Evolutionary conservation across 2,797 vertebrate species (phyloP).

Genomic region (Protosalanx chinensis): DNA sequence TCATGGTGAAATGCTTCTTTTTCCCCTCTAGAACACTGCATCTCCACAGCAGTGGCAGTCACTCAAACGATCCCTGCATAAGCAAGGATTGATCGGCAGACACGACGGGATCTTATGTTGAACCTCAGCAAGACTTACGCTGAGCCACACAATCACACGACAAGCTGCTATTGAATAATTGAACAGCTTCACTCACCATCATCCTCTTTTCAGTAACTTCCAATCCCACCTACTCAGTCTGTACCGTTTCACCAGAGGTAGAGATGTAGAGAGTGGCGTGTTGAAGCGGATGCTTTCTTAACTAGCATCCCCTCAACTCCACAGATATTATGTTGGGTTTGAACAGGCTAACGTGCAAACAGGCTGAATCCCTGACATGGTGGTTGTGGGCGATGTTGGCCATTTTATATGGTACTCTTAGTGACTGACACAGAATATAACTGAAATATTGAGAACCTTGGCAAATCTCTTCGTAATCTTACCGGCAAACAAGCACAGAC

Average conservation of each 20-base stretch:
- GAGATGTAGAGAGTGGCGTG: constrained; percentile 4
- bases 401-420: too few relatives aligned
- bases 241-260: neutral
- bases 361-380: neutral
- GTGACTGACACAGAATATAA: too few relatives aligned
- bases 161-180: constrained; percentile 25
- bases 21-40: neutral
- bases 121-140: constrained; percentile 16
- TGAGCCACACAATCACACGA: constrained; percentile 22
- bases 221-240: constrained; percentile 4
- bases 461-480: neutral
- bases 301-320: neutral
- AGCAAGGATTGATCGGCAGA: neutral
- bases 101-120: constrained; percentile 4
- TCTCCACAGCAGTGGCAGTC: neutral
- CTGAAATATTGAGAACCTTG: too few relatives aligned
- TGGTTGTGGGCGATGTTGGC: too few relatives aligned
- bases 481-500: constrained; percentile 15
- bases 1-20: neutral
- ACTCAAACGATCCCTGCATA: neutral
- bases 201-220: constrained; percentile 5
- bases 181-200: constrained; percentile 17
- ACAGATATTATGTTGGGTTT: neutral
- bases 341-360: neutral
- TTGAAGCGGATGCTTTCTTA: neutral